Percentiles rank a stretch among this genome's conserved stretches.
Evolutionary conservation across 2,888 invertebrate species (phyloP).

Genomic region (Euspilapteryx auroguttella): DNA sequence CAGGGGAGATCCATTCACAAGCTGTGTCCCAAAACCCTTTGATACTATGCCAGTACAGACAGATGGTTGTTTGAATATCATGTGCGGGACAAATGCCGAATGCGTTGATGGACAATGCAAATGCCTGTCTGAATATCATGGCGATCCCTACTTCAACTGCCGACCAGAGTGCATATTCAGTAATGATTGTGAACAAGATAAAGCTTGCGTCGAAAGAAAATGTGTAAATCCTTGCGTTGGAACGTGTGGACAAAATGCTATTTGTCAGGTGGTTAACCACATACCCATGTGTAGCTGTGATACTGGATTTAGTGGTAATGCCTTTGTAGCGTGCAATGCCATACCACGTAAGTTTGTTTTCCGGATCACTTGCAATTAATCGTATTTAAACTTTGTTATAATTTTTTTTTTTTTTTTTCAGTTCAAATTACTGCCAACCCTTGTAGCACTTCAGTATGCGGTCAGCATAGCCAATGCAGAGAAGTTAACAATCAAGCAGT

Average conservation of each 20-base stretch:
- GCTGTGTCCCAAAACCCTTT: constrained; percentile 52
- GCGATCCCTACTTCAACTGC: constrained; percentile 74
- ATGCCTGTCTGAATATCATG: constrained; percentile 72
- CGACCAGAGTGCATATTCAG: constrained; percentile 80
- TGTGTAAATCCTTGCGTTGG: constrained; percentile 75
- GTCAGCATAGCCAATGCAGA: constrained; percentile 70
- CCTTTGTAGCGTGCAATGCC: constrained; percentile 45
- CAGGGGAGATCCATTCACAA: constrained; percentile 74
- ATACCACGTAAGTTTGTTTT: constrained; percentile 48
- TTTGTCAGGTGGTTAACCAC: constrained; percentile 66
- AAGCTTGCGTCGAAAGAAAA: constrained; percentile 74
- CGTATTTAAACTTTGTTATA: constrained; percentile 1
- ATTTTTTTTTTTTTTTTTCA: constrained; percentile 12
- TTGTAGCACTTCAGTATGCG: constrained; percentile 74
- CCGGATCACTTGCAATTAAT: not conserved
- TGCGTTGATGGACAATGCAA: constrained; percentile 70
- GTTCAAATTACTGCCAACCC: constrained; percentile 43
- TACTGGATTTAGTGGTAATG: constrained; percentile 64
- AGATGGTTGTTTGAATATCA: constrained; percentile 71
- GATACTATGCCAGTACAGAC: constrained; percentile 14
- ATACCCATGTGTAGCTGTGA: constrained; percentile 71
- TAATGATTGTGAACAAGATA: constrained; percentile 68
- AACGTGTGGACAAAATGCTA: constrained; percentile 67
- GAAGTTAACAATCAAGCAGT: constrained; percentile 67
- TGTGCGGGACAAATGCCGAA: constrained; percentile 68